These are phyloP conservation scores for Agrotis segetum DNA, from an alignment of 2,888 invertebrate species.

Conservation along the genomic window DNA sequence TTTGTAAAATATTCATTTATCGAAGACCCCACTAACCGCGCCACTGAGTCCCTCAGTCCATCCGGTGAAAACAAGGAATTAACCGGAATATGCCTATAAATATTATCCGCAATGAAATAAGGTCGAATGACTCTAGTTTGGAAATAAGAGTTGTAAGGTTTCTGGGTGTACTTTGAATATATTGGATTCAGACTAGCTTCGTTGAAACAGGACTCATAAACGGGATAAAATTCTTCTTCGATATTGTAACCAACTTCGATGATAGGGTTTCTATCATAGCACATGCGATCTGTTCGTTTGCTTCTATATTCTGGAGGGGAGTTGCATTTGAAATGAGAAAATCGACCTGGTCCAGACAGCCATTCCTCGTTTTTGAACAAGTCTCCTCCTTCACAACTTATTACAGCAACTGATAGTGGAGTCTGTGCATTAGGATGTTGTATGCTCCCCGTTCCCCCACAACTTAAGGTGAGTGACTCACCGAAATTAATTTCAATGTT, in stretches of 20 bases:
- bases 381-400: slow-evolving; percentile 78
- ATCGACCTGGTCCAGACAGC: slow-evolving; percentile 75
- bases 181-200: slow-evolving; percentile 72
- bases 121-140: slow-evolving; percentile 83
- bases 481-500: slow-evolving; percentile 78
- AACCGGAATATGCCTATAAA: slow-evolving; percentile 76
- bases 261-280: slow-evolving; percentile 76
- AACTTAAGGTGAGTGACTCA: slow-evolving; percentile 80
- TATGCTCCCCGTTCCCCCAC: slow-evolving; percentile 75
- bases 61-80: slow-evolving; percentile 78
- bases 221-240: slow-evolving; percentile 75
- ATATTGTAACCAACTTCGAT: slow-evolving; percentile 84
- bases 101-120: slow-evolving; percentile 77
- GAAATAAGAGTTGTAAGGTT: slow-evolving; percentile 82
- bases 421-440: slow-evolving; percentile 74
- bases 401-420: slow-evolving; percentile 69
- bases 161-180: slow-evolving; percentile 85
- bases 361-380: slow-evolving; percentile 80
- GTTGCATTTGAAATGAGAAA: slow-evolving; percentile 76
- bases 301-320: slow-evolving; percentile 76
- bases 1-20: slow-evolving; percentile 83
- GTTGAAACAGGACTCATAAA: slow-evolving; percentile 85
- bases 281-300: slow-evolving; percentile 76
- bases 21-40: slow-evolving; percentile 73
- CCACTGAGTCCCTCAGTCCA: slow-evolving; percentile 77